Percentiles rank a stretch among this genome's conserved stretches.
phyloP scores from a whole-genome alignment of 2,888 invertebrate species.

The Epicampocera succincta region DNA sequence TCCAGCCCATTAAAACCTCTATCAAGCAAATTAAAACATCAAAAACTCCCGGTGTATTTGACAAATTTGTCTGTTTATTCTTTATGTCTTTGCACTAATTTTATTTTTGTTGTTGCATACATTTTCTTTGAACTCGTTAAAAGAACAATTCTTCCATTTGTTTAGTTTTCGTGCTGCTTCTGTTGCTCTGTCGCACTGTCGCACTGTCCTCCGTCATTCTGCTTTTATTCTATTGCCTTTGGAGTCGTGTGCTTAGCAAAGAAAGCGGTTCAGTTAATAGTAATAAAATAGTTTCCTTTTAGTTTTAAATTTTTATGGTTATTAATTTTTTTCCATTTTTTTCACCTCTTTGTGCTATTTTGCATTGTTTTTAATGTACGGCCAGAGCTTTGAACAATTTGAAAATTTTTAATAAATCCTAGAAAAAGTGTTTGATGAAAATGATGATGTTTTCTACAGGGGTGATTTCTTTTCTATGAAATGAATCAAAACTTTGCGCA shows the following conservation, averaged over 20 bases:
- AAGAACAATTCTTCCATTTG: conserved; percentile 39
- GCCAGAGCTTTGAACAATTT: conserved; percentile 60
- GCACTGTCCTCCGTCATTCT: not conserved
- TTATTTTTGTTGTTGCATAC: conserved; percentile 4
- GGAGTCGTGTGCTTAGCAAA: conserved; percentile 39
- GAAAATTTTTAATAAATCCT: conserved; percentile 42
- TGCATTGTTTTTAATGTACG: conserved; percentile 25
- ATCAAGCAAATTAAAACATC: too few relatives aligned
- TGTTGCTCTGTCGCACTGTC: not conserved
- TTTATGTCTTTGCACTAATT: not conserved
- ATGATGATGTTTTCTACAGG: too few relatives aligned
- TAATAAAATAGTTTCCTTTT: conserved; percentile 54
- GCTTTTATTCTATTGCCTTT: conserved; percentile 14
- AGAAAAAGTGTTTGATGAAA: too few relatives aligned
- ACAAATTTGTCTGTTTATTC: not conserved
- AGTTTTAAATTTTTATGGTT: conserved; percentile 11
- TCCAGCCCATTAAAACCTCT: too few relatives aligned
- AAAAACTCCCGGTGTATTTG: not conserved
- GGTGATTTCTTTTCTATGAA: too few relatives aligned
- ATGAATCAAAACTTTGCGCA: too few relatives aligned
- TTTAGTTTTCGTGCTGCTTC: conserved; percentile 23
- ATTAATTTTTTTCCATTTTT: conserved; percentile 6
- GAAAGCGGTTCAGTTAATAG: conserved; percentile 57
- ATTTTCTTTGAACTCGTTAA: conserved; percentile 12
- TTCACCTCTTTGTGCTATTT: conserved; percentile 4